Percentiles rank a stretch among this genome's conserved stretches.
These are phyloP conservation scores for Meriones unguiculatus DNA, from an alignment of 2,113 vertebrate species.

Conservation along the genomic window DNA sequence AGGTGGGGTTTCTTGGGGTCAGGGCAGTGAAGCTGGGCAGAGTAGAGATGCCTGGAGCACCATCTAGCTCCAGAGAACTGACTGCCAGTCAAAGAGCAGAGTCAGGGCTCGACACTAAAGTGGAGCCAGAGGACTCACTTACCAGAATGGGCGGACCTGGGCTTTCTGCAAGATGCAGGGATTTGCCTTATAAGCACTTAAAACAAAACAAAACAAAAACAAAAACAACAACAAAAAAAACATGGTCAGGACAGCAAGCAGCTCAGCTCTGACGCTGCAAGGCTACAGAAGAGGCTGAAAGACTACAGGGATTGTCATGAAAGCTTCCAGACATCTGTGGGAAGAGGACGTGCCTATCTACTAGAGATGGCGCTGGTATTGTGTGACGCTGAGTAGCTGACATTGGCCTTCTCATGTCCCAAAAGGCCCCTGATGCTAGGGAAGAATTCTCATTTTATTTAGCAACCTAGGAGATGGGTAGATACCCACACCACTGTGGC, in stretches of 20 bases:
- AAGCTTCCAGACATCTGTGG: not conserved
- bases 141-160: not conserved
- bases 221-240: too few relatives aligned
- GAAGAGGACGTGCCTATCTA: not conserved
- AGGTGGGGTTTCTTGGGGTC: slow-evolving; percentile 6
- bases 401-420: not conserved
- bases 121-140: not conserved
- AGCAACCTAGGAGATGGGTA: too few relatives aligned
- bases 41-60: not conserved
- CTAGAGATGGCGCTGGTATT: accelerated
- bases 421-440: not conserved
- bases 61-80: slow-evolving; percentile 7
- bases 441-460: not conserved
- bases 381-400: not conserved
- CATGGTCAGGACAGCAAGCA: not conserved
- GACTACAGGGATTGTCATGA: not conserved
- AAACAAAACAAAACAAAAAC: not conserved
- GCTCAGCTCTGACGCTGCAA: not conserved
- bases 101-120: not conserved
- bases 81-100: slow-evolving; percentile 46
- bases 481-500: not conserved
- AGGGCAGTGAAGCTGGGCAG: not conserved
- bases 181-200: not conserved
- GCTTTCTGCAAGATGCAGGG: slow-evolving; percentile 9
- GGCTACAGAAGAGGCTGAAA: not conserved